Base-by-base conservation (phyloP, 2,113 vertebrate genomes). In the Protobothrops mucrosquamatus region DNA sequence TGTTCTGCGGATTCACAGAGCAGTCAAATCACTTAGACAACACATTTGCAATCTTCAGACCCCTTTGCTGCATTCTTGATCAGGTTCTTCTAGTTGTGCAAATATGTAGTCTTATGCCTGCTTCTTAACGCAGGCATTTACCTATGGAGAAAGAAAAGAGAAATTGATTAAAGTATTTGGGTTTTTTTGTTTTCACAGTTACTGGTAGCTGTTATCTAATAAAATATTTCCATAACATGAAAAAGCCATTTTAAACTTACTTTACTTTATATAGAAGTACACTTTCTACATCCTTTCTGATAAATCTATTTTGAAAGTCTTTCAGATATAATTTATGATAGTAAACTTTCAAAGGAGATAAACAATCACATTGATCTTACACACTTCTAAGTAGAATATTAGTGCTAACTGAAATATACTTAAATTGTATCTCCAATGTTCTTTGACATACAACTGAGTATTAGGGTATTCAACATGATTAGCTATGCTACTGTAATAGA, bases 61-160 rank as follows among this genome's bases (percentile, higher is more conserved):
- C 85, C 11, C 6, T 93, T 96, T 96, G 94, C 95, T 96, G 94
- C 92, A 88, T 48, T 85, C 74, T 89, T 46, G 51, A 94, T 88
- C 54, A 92, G 64, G 95, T 95, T 89, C 88, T 95, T 93, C 69
- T 92, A 94, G 23, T 34, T 92, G 94, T 95, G 91, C 56, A 93
- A 95, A 97, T 92, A 97, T 94, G 95, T 88, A 96, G 94, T 97
- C 97, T 94, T 89, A 89, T 95, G 98, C 98, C 99, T 98, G 98
- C 99, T 98, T 97, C 93, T 91, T 57, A 91, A 51, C 98, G 98
- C 98, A 99, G 98, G 98, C 96, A 0, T 99, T 99, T 99, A 99
- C 98, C 99, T 99, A 88, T 39, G 97, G 94, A 92, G 93, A 59
- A 93, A 91, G 93, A 61, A 94, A 92, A 57, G 0, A 54, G 94